Percentiles rank a stretch among this genome's conserved stretches.
phyloP scores from a whole-genome alignment of 1,140 invertebrate species.

The silkworm (Bombyx mori) region DNA sequence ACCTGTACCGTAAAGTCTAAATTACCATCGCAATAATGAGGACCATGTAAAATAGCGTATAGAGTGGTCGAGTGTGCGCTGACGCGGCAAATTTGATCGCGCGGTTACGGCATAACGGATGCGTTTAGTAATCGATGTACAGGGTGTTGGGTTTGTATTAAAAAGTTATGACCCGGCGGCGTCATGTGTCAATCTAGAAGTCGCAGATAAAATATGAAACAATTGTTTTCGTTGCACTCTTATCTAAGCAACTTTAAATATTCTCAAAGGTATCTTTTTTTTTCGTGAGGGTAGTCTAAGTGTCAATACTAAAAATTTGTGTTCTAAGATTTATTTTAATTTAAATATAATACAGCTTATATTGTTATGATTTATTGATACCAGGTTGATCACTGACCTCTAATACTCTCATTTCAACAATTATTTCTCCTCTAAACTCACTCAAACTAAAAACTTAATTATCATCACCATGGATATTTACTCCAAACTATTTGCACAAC shows the following conservation, averaged over 20 bases:
- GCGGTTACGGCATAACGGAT: constrained; percentile 49
- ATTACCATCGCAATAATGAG: no score
- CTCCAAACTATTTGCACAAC: no score
- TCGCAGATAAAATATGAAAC: not conserved
- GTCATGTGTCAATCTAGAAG: not conserved
- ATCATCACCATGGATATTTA: no score
- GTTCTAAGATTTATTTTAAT: not conserved
- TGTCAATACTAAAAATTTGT: no score
- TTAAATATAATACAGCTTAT: not conserved
- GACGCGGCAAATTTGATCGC: constrained; percentile 65
- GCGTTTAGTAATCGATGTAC: constrained; percentile 51
- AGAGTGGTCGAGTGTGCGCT: constrained; percentile 31
- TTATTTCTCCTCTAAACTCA: no score
- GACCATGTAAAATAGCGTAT: no score
- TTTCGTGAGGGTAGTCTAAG: no score
- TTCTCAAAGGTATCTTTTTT: not conserved
- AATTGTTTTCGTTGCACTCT: not conserved
- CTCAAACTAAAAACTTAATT: no score
- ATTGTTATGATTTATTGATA: no score
- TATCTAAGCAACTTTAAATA: not conserved
- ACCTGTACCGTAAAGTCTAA: no score
- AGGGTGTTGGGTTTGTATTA: constrained; percentile 22
- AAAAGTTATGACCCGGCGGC: not conserved
- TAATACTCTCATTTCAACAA: no score
- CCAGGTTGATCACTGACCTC: no score